These are phyloP conservation scores for Leucophenga montana DNA, from an alignment of 2,888 invertebrate genomes.

Conservation along the genomic window DNA sequence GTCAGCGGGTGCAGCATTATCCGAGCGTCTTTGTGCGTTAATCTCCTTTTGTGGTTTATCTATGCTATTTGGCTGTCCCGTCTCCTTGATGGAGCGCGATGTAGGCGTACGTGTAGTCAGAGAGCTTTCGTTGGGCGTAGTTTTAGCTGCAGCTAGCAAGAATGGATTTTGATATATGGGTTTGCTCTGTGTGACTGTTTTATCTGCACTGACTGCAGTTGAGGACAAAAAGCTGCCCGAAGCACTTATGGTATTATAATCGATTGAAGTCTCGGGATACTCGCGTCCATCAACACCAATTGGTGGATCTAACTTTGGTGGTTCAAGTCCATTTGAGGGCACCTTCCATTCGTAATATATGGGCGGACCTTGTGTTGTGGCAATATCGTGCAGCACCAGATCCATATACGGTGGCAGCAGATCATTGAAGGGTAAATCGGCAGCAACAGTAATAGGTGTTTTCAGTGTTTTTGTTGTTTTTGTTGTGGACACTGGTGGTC, in stretches of 20 bases:
- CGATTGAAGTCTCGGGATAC: constrained; percentile 60
- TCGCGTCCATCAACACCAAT: constrained; percentile 72
- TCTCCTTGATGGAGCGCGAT: constrained; percentile 66
- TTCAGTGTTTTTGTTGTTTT: constrained; percentile 31
- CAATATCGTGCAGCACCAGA: constrained; percentile 72
- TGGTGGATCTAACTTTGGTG: constrained; percentile 74
- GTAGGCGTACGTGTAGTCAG: constrained; percentile 53
- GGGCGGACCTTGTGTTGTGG: constrained; percentile 78
- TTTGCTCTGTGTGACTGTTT: constrained; percentile 46
- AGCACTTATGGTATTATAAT: constrained; percentile 58
- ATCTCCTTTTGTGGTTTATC: constrained; percentile 30
- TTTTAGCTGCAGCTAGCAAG: constrained; percentile 21
- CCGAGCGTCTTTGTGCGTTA: constrained; percentile 65
- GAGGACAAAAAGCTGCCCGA: constrained; percentile 52
- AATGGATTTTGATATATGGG: constrained; percentile 41
- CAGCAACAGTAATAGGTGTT: constrained; percentile 10
- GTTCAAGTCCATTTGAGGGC: constrained; percentile 76
- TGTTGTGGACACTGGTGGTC: constrained; percentile 35
- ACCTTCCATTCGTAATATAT: constrained; percentile 80
- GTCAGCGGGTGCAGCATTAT: constrained; percentile 50
- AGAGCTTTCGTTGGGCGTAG: constrained; percentile 21
- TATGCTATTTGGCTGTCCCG: constrained; percentile 45
- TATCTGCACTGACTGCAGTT: constrained; percentile 32
- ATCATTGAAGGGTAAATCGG: constrained; percentile 66
- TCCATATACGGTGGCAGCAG: constrained; percentile 76